These are phyloP conservation scores for Podocnemis expansa DNA, from an alignment of 2,113 vertebrate species.

Conservation along the genomic window DNA sequence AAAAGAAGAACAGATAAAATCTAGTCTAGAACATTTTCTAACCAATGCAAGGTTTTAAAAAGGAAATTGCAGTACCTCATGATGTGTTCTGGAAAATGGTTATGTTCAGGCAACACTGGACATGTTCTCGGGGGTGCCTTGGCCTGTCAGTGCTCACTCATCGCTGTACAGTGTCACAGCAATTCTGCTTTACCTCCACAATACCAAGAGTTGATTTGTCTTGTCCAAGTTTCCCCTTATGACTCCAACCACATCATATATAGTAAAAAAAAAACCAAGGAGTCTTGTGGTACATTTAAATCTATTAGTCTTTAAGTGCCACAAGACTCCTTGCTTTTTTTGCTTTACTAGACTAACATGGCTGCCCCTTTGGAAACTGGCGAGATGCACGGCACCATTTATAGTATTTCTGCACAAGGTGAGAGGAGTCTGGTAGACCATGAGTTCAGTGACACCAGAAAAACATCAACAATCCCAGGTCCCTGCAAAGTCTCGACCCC, in stretches of 20 bases:
- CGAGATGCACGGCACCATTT: too few relatives aligned
- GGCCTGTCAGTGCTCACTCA: neutral
- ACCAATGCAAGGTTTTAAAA: neutral
- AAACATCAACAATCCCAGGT: neutral
- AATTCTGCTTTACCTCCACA: neutral
- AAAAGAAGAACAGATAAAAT: neutral
- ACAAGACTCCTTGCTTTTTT: too few relatives aligned
- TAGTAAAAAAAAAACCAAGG: too few relatives aligned
- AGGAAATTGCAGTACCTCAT: neutral
- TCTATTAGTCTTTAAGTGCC: too few relatives aligned
- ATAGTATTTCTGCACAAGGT: neutral
- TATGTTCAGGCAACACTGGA: neutral
- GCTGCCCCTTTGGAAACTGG: too few relatives aligned
- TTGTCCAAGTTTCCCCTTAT: neutral
- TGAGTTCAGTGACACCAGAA: neutral
- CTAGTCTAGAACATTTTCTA: neutral
- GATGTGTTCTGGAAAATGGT: neutral
- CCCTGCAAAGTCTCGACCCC: neutral
- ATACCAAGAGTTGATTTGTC: neutral
- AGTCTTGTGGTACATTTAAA: too few relatives aligned
- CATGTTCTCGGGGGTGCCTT: neutral
- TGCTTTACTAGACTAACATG: too few relatives aligned
- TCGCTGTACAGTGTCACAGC: neutral
- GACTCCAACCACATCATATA: neutral
- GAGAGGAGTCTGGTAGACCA: neutral